Evolutionary conservation across 2,888 invertebrate genomes (phyloP).

Genomic region (Cancer borealis): DNA sequence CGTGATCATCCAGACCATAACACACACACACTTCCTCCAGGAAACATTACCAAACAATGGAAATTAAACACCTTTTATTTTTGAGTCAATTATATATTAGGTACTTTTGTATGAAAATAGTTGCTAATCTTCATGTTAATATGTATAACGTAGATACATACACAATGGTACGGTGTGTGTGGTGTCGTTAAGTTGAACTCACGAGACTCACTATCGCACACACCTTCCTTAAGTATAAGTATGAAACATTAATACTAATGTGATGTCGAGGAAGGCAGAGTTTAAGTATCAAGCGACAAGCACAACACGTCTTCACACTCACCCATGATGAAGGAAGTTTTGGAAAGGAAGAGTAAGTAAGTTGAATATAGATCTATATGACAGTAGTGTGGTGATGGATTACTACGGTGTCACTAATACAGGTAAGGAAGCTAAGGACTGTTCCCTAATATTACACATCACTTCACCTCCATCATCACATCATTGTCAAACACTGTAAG

Average conservation of each 20-base stretch:
- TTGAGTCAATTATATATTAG: neutral
- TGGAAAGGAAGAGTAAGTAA: neutral
- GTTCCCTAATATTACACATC: no score
- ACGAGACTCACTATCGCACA: neutral
- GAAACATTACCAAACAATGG: neutral
- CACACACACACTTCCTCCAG: neutral
- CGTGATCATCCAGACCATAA: no score
- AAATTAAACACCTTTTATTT: neutral
- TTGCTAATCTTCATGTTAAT: neutral
- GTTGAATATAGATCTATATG: no score
- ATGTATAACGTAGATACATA: neutral
- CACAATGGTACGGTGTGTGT: neutral
- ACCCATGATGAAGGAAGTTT: neutral
- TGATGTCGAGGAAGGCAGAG: neutral
- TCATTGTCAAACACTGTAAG: no score
- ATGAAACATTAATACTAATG: neutral
- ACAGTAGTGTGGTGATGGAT: no score
- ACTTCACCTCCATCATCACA: no score
- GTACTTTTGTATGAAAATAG: conserved; percentile 35
- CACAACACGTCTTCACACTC: neutral
- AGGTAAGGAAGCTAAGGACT: no score
- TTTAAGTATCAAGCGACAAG: neutral
- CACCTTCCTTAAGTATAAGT: neutral
- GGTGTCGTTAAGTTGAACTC: neutral
- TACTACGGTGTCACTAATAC: no score